Percentiles rank a stretch among this genome's conserved stretches.
Conservation (phyloP, 30 jellyfish, hydroid and myxozoan genomes). For the Aurelia sp. region DNA sequence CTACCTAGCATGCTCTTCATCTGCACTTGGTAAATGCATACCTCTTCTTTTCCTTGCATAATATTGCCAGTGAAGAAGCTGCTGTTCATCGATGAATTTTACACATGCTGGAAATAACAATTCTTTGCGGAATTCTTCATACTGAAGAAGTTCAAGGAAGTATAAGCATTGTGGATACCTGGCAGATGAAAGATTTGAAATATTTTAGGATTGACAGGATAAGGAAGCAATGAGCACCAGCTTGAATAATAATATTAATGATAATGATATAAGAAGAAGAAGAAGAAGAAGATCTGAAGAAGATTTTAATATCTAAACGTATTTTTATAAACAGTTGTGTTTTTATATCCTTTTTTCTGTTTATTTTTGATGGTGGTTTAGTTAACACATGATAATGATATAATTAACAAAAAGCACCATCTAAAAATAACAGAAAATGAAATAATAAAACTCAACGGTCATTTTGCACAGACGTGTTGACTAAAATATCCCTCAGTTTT, state of each 20-base stretch:
- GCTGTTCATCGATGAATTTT: slow-evolving; percentile 95
- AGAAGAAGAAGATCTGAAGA: no score
- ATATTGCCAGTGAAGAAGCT: slow-evolving; percentile 97
- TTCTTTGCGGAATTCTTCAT: slow-evolving; percentile 94
- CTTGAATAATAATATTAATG: not conserved
- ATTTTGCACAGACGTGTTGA: no score
- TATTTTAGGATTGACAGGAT: not conserved
- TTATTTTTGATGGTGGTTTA: no score
- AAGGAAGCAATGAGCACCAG: not conserved
- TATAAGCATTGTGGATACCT: slow-evolving; percentile 98
- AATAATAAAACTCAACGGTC: no score
- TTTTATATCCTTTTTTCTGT: no score
- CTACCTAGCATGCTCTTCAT: slow-evolving; percentile 35
- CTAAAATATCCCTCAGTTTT: no score
- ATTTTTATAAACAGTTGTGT: no score
- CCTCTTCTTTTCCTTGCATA: slow-evolving; percentile 93
- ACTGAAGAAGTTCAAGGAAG: slow-evolving; percentile 93
- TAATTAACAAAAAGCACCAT: not conserved
- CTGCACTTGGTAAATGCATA: slow-evolving; percentile 54
- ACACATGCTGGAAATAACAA: slow-evolving; percentile 95
- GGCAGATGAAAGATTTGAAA: not conserved
- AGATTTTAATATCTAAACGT: no score
- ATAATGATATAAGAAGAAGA: not conserved
- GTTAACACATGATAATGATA: not conserved
- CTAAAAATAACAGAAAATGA: not conserved